Evolutionary conservation across 2,797 vertebrate species (phyloP).

Genomic region (Fundulus diaphanus): DNA sequence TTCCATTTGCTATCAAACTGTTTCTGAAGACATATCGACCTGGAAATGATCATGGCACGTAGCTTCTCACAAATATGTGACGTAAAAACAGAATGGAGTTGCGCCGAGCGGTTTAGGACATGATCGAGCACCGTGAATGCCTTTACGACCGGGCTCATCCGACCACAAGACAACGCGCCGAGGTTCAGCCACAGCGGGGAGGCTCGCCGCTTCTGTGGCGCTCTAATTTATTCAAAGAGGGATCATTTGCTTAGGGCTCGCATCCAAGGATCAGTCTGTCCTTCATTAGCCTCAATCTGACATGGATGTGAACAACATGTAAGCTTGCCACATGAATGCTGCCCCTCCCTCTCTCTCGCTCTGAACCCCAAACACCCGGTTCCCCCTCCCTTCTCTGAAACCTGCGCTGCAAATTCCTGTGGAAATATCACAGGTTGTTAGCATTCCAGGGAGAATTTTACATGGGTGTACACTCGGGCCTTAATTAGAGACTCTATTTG

Average conservation of each 20-base stretch:
- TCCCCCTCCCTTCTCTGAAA: slow-evolving; percentile 48
- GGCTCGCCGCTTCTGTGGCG: slow-evolving; percentile 27
- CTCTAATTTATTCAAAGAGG: slow-evolving; percentile 72
- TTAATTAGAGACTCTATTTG: slow-evolving; percentile 79
- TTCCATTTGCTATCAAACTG: slow-evolving; percentile 77
- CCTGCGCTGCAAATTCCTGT: slow-evolving; percentile 70
- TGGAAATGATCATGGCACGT: slow-evolving; percentile 42
- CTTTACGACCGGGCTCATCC: slow-evolving; percentile 46
- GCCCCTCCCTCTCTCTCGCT: slow-evolving; percentile 45
- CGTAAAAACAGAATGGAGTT: slow-evolving; percentile 6
- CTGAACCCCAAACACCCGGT: slow-evolving; percentile 35
- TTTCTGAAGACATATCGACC: slow-evolving; percentile 45
- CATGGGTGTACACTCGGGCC: slow-evolving; percentile 69
- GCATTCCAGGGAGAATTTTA: slow-evolving; percentile 75
- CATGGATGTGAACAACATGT: slow-evolving; percentile 77
- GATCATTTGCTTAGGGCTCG: slow-evolving; percentile 75
- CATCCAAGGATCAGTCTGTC: slow-evolving; percentile 74
- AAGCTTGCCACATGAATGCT: slow-evolving; percentile 68
- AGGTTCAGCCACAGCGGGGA: slow-evolving; percentile 37
- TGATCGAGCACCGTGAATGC: slow-evolving; percentile 54
- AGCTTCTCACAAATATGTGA: slow-evolving; percentile 11
- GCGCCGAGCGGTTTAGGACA: not conserved
- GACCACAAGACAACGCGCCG: slow-evolving; percentile 51
- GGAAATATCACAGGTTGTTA: slow-evolving; percentile 78
- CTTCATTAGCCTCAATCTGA: slow-evolving; percentile 80